Conservation (phyloP, 2,888 invertebrate genomes). For the Harpalus rufipes region DNA sequence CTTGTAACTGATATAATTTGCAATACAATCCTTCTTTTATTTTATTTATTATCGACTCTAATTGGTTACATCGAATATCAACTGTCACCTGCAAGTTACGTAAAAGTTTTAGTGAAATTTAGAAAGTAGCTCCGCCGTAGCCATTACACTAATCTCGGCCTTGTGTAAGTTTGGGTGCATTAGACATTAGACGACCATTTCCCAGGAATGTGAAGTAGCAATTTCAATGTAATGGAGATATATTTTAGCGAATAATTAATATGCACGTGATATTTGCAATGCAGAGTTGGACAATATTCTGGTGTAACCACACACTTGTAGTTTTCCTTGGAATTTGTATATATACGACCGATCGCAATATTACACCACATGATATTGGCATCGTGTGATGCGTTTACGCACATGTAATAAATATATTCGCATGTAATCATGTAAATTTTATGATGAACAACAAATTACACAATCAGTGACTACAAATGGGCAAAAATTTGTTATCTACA, state of each 20-base stretch:
- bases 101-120: conserved; percentile 55
- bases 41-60: not conserved
- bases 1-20: not conserved
- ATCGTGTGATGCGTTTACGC: not conserved
- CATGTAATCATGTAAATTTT: too few relatives aligned
- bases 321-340: conserved; percentile 55
- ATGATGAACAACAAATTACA: too few relatives aligned
- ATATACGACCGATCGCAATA: not conserved
- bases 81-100: conserved; percentile 51
- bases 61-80: conserved; percentile 1
- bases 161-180: conserved; percentile 13
- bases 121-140: conserved; percentile 48
- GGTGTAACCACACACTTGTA: conserved; percentile 6
- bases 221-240: not conserved
- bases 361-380: conserved; percentile 15
- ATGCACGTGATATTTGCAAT: not conserved
- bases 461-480: too few relatives aligned
- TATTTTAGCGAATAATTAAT: not conserved
- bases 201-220: not conserved
- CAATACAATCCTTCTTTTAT: not conserved
- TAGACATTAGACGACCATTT: not conserved
- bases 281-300: not conserved
- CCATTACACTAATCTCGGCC: conserved; percentile 22
- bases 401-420: too few relatives aligned
- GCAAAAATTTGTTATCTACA: too few relatives aligned